phyloP scores from a whole-genome alignment of 1,140 invertebrate species.

The Apis florea region DNA sequence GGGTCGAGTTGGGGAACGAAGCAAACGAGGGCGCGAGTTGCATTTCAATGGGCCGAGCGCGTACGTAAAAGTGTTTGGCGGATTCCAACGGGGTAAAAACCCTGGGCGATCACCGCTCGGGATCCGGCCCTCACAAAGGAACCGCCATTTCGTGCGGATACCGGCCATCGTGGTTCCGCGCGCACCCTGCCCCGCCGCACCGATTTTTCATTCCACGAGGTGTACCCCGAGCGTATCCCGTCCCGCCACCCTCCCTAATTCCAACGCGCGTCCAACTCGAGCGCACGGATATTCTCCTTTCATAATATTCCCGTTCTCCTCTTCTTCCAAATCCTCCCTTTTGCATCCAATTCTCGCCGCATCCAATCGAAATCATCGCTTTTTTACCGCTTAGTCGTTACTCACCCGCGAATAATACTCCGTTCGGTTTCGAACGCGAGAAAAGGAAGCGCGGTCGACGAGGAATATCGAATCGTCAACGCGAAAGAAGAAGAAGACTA shows the following conservation, averaged over 20 bases:
- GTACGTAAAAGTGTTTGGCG: constrained; percentile 74
- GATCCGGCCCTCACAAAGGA: constrained; percentile 65
- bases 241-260: no score
- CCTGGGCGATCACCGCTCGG: constrained; percentile 63
- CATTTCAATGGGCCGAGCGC: constrained; percentile 70
- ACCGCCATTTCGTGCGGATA: constrained; percentile 63
- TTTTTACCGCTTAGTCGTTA: no score
- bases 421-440: no score
- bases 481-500: constrained; percentile 42
- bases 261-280: no score
- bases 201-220: constrained; percentile 38
- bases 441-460: background rate
- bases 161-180: constrained; percentile 44
- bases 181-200: constrained; percentile 33
- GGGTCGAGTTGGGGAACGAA: constrained; percentile 27
- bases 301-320: no score
- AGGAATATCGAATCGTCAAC: constrained; percentile 38
- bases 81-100: constrained; percentile 74
- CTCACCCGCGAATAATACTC: no score
- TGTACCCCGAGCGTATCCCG: background rate
- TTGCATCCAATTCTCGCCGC: no score
- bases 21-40: constrained; percentile 69
- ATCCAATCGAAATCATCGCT: no score
- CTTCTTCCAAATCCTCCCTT: no score
- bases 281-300: no score